A percentile compares a stretch with the other conserved stretches of the same genome.
Conservation (phyloP, 2,113 vertebrate species). For the Phrynosoma platyrhinos region DNA sequence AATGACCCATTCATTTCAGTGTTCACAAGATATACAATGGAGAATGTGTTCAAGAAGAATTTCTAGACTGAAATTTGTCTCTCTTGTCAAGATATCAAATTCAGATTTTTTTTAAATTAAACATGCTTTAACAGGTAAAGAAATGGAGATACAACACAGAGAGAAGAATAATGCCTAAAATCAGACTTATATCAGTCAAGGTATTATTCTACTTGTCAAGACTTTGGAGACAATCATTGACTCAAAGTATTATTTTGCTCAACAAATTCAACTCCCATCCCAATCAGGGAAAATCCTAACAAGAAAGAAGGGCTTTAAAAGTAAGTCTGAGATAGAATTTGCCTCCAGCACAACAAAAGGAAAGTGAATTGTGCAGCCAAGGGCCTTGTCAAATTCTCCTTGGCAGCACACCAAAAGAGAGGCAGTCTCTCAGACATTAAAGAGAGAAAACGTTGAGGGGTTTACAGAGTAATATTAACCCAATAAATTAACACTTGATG, state of each 20-base stretch:
- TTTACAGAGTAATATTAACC: slow-evolving; percentile 13
- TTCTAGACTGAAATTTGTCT: neutral
- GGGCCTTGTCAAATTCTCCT: slow-evolving; percentile 13
- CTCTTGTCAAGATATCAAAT: neutral
- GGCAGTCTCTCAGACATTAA: neutral
- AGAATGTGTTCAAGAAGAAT: neutral
- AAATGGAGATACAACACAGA: neutral
- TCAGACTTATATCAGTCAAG: neutral
- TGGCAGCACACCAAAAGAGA: slow-evolving; percentile 9
- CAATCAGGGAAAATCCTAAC: slow-evolving; percentile 11
- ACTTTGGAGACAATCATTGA: neutral
- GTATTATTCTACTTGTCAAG: neutral
- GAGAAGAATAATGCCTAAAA: neutral
- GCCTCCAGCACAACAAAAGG: slow-evolving; percentile 29
- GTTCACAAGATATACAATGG: neutral
- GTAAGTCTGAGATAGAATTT: slow-evolving; percentile 16
- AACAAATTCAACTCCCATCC: neutral
- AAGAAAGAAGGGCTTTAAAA: slow-evolving; percentile 15
- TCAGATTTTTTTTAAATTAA: neutral
- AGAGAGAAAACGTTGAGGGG: neutral
- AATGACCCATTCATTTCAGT: neutral
- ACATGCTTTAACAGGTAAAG: neutral
- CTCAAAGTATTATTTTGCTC: neutral
- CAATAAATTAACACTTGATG: slow-evolving; percentile 9
- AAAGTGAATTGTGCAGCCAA: slow-evolving; percentile 16